Base-by-base conservation (phyloP, 2,113 vertebrate species). In the Onychostruthus taczanowskii region DNA sequence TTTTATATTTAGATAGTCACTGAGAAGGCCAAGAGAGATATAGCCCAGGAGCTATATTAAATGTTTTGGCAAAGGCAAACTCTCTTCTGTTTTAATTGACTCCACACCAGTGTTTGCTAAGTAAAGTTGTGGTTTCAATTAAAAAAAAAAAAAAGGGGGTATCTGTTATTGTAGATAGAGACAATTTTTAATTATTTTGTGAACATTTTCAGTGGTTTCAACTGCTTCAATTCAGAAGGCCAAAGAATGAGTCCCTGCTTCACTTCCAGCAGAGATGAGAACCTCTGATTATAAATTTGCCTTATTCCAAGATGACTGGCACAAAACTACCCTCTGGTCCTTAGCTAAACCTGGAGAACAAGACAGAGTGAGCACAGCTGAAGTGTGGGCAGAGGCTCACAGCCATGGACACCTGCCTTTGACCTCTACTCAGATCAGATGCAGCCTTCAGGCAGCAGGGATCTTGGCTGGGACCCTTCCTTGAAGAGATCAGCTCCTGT, bases 181-280 rank as follows among this genome's bases (percentile, higher is more conserved):
- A 44, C 24, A 58, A 67, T 67, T 96, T 97, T 95, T 75, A 44
- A 93, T 68, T 94, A 89, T 82, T 91, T 47, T 37, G 28, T 50
- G n/a, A 50, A 46, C 77, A 87, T 92, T 96, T 96, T 84, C 87
- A 72, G 19, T 58, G 26, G 3, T 67, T 90, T 82, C 35, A 90
- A 12, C 8, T 62, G 10, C 11, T 90, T 78, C 15, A 21, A 35
- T 68, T 59, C 53, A 64, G 21, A 85, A 67, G 22, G 28, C 8
- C 19, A 63, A 31, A 59, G 56, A 74, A 56, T 0, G 1, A 69
- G 26, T 59, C 30, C 22, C 30, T 33, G 14, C 10, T 59, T 35
- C 24, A 76, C 67, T 86, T 86, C 47, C 33, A 83, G n/a, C 10
- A 72, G 19, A 58, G 6, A 4, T 26, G 12, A 66, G 41, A 66